Conservation (phyloP, 2,113 vertebrate species). For the Notothenia rossii region DNA sequence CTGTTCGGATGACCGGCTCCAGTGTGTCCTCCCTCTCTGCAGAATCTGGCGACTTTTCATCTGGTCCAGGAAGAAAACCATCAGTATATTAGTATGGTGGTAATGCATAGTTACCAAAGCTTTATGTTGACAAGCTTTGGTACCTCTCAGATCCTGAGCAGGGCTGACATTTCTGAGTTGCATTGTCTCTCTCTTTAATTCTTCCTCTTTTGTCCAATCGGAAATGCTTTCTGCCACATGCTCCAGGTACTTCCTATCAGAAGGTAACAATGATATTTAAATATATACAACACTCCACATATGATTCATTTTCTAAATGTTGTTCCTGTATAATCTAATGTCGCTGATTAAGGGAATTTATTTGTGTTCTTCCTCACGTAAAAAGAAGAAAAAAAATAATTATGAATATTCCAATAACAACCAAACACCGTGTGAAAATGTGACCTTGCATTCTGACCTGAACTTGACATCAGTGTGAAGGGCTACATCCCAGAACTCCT, state of each 20-base stretch:
- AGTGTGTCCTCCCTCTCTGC: constrained; percentile 2
- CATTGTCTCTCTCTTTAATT: constrained; percentile 80
- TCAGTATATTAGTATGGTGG: neutral
- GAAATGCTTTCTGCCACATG: constrained; percentile 86
- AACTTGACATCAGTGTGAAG: constrained; percentile 93
- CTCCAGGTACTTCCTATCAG: constrained; percentile 89
- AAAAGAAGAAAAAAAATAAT: constrained; percentile 5
- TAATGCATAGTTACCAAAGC: rapidly evolving
- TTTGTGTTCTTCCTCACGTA: neutral
- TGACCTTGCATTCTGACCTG: constrained; percentile 84
- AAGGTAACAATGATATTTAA: neutral
- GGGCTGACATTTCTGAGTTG: constrained; percentile 33
- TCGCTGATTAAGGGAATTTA: neutral
- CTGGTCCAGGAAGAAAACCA: constrained; percentile 20
- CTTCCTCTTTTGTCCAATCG: constrained; percentile 88
- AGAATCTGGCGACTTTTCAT: constrained; percentile 24
- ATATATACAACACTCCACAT: neutral
- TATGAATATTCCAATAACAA: no score
- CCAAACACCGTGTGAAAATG: neutral
- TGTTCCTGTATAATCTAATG: neutral
- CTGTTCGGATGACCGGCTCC: constrained; percentile 69
- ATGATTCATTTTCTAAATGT: neutral
- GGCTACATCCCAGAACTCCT: constrained; percentile 86
- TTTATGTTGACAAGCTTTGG: neutral
- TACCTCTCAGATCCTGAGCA: constrained; percentile 41